phyloP scores from a whole-genome alignment of 92 coral and sea anemone species.

The Metridium senile region DNA sequence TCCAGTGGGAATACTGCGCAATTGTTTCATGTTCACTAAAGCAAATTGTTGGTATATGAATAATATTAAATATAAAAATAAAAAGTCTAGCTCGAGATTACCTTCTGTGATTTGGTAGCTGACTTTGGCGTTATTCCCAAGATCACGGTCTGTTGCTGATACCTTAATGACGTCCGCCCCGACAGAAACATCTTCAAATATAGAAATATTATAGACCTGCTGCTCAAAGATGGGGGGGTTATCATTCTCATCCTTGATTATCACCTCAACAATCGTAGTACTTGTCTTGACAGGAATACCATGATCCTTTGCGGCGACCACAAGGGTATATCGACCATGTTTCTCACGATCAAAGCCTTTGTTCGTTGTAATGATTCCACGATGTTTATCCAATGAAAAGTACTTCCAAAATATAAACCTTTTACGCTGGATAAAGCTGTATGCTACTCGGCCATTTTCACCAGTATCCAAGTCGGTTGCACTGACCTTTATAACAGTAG shows the following conservation, averaged over 20 bases:
- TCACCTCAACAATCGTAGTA: conserved; percentile 54
- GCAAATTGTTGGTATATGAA: no score
- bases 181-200: conserved; percentile 60
- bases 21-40: no score
- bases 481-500: conserved; percentile 74
- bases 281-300: conserved; percentile 52
- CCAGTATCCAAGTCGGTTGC: conserved; percentile 82
- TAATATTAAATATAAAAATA: no score
- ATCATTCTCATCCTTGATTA: conserved; percentile 83
- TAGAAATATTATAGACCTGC: conserved; percentile 57
- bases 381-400: conserved; percentile 56
- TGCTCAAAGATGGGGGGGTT: conserved; percentile 71
- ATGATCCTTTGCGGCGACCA: conserved; percentile 77
- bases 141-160: conserved; percentile 74
- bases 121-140: conserved; percentile 78
- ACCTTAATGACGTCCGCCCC: conserved; percentile 64
- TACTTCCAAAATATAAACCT: conserved; percentile 16
- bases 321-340: conserved; percentile 53
- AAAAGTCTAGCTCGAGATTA: no score
- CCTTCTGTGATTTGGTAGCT: conserved; percentile 79
- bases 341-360: conserved; percentile 80
- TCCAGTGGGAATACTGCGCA: no score
- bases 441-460: conserved; percentile 69
- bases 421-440: conserved; percentile 34
- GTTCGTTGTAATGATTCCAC: conserved; percentile 76